These are phyloP conservation scores for Turritopsis rubra DNA, from an alignment of 30 jellyfish, hydroid and myxozoan species.

Conservation along the genomic window DNA sequence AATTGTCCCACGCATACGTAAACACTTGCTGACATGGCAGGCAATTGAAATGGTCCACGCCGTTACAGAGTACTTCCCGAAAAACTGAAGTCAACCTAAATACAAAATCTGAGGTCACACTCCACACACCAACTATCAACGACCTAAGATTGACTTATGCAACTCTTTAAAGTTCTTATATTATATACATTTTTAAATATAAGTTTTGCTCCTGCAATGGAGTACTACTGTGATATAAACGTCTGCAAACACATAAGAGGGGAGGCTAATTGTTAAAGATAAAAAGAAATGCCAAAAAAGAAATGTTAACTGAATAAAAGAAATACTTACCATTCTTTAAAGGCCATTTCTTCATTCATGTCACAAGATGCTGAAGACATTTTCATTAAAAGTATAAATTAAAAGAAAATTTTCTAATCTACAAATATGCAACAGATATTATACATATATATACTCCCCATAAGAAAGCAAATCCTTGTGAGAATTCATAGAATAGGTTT, in stretches of 20 bases:
- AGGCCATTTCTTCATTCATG: background rate
- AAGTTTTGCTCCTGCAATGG: too few species aligned
- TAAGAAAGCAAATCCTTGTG: too few species aligned
- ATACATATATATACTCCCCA: too few species aligned
- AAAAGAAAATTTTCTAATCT: too few species aligned
- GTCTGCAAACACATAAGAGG: too few species aligned
- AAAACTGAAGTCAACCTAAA: conserved; percentile 17
- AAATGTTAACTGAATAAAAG: background rate
- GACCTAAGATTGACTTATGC: background rate
- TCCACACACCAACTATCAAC: background rate
- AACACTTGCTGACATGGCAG: conserved; percentile 9
- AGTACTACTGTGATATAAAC: too few species aligned
- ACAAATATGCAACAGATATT: too few species aligned
- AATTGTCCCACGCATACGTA: background rate
- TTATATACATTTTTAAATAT: too few species aligned
- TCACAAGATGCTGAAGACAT: background rate
- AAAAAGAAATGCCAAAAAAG: too few species aligned
- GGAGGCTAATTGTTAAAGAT: too few species aligned
- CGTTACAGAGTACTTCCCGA: conserved; percentile 5
- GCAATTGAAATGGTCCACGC: conserved; percentile 1
- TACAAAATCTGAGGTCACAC: background rate
- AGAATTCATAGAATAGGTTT: too few species aligned
- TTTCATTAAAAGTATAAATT: background rate
- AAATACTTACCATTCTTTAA: background rate
- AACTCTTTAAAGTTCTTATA: too few species aligned